Evolutionary conservation across 2,888 invertebrate genomes (phyloP).

Genomic region (Stenodera caucasica): DNA sequence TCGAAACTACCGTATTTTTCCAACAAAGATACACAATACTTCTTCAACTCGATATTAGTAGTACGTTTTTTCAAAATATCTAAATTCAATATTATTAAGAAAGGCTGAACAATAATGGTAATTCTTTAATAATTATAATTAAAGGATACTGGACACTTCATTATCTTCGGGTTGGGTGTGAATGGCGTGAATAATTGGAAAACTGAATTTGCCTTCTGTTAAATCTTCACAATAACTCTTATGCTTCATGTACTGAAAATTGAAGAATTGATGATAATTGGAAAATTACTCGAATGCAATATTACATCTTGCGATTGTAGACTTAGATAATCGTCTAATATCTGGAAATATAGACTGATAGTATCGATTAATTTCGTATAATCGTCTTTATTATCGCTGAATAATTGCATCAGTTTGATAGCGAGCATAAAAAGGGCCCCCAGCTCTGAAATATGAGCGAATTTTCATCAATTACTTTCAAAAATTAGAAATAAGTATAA

Average conservation of each 20-base stretch:
- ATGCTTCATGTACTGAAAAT: slow-evolving; percentile 81
- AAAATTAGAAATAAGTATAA: slow-evolving; percentile 27
- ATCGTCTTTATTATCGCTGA: slow-evolving; percentile 84
- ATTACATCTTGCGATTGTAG: slow-evolving; percentile 81
- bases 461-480: not conserved
- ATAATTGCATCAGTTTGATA: slow-evolving; percentile 91
- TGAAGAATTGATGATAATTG: not conserved
- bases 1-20: slow-evolving; percentile 87
- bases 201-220: slow-evolving; percentile 98
- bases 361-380: slow-evolving; percentile 82
- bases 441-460: slow-evolving; percentile 73
- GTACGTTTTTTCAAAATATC: slow-evolving; percentile 91
- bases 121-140: not conserved
- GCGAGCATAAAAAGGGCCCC: slow-evolving; percentile 95
- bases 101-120: slow-evolving; percentile 20
- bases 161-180: slow-evolving; percentile 74
- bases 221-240: slow-evolving; percentile 97
- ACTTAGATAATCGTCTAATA: slow-evolving; percentile 94
- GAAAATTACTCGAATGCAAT: not conserved
- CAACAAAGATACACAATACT: slow-evolving; percentile 84
- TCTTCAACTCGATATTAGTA: slow-evolving; percentile 87
- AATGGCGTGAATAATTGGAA: slow-evolving; percentile 95
- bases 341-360: slow-evolving; percentile 94
- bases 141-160: slow-evolving; percentile 84
- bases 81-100: slow-evolving; percentile 51